phyloP scores from a whole-genome alignment of 2,113 vertebrate genomes.

The Plectropomus leopardus region DNA sequence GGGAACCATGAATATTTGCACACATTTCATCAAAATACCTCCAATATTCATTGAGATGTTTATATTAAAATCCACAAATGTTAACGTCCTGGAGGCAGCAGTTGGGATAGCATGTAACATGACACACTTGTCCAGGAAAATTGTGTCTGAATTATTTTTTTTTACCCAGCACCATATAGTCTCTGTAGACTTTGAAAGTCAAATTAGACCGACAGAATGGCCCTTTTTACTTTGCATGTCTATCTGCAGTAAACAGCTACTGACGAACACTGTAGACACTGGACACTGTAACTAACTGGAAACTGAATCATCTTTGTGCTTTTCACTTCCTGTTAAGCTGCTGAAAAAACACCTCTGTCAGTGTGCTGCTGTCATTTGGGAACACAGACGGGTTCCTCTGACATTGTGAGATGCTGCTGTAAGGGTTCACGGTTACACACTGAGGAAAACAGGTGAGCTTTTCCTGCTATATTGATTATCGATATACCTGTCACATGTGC shows the following conservation, averaged over 20 bases:
- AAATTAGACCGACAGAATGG: constrained; percentile 25
- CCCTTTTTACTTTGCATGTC: constrained; percentile 35
- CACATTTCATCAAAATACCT: too few relatives aligned
- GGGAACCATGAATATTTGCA: too few relatives aligned
- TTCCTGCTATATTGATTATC: neutral
- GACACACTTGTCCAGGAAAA: too few relatives aligned
- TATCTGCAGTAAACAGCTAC: neutral
- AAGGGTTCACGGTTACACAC: neutral
- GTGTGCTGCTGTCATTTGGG: accelerated
- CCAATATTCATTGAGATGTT: too few relatives aligned
- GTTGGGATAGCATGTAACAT: too few relatives aligned
- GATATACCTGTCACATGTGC: neutral
- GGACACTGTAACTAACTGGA: too few relatives aligned
- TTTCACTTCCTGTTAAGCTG: neutral
- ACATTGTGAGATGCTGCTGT: neutral
- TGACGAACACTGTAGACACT: neutral
- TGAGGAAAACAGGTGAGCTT: constrained; percentile 27
- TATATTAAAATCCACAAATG: neutral
- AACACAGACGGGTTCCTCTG: neutral
- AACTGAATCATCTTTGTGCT: neutral
- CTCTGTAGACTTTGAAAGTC: constrained; percentile 59
- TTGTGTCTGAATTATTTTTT: too few relatives aligned
- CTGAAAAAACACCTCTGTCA: neutral
- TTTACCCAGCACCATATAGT: too few relatives aligned
- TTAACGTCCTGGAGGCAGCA: too few relatives aligned